These are phyloP conservation scores for Epicampocera succincta DNA, from an alignment of 2,888 invertebrate species.

Conservation along the genomic window DNA sequence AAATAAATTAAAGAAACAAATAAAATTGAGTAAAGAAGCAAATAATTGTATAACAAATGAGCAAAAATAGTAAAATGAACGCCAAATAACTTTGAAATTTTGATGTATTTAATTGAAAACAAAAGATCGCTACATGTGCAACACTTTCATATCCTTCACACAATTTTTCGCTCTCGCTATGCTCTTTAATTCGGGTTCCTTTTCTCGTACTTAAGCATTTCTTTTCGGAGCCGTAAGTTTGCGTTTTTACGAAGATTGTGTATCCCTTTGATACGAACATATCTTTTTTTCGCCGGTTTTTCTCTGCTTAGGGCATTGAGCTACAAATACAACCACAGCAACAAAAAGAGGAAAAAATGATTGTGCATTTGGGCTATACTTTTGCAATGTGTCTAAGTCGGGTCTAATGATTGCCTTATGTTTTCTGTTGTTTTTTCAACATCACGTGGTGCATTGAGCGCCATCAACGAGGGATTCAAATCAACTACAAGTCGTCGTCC, in stretches of 20 bases:
- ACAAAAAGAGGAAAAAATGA: background rate
- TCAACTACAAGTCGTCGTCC: background rate
- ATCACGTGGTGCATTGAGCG: conserved; percentile 8
- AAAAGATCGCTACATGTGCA: background rate
- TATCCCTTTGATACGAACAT: conserved; percentile 1
- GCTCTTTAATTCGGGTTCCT: background rate
- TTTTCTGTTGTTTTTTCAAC: conserved; percentile 16
- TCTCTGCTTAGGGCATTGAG: background rate
- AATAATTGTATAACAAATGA: background rate
- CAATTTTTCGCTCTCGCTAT: background rate
- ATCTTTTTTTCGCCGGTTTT: conserved; percentile 3
- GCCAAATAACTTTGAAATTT: background rate
- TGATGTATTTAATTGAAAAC: background rate
- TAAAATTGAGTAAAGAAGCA: no score
- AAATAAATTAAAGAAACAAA: no score
- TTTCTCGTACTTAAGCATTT: background rate
- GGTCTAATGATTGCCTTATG: conserved; percentile 42
- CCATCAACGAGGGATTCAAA: conserved; percentile 3
- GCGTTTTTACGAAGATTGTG: background rate
- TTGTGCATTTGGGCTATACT: conserved; percentile 9
- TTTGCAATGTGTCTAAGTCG: conserved; percentile 49
- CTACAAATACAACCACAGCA: no score
- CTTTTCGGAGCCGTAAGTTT: background rate
- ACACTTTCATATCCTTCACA: background rate
- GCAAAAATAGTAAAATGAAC: background rate